Evolutionary conservation across 2,113 vertebrate species (phyloP), one percentile per base, ranked within the genome.

Genomic region (Rhombomys opimus): DNA sequence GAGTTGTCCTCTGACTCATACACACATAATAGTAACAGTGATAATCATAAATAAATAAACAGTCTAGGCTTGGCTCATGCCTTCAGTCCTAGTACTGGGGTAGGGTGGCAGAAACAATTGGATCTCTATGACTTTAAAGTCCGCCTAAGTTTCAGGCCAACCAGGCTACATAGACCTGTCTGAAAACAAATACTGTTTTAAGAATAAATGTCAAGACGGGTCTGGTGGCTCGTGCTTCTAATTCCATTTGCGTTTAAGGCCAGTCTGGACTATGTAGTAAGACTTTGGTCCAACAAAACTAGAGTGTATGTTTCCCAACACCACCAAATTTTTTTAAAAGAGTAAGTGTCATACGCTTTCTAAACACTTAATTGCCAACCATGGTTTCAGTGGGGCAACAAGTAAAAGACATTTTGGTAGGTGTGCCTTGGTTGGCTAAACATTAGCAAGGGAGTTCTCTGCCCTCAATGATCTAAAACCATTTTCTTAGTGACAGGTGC

Each of bases 371-470:
- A 46, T 17, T 50, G 7, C 59, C 32, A 78, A 23, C 72, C 23
- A 75, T n/a, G 65, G 32, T 88, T 57, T 70, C 70, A 72, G 41
- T 75, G 72, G 50, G 59, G 20, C 15, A 38, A 38, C 27, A 67
- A 67, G 25, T 89, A 91, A 86, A 89, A 89, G 61, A 30, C 72
- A 46, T 94, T 65, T 87, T 61, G 18, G 76, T 30, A 78, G 50
- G 50, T 52, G 76, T 3, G 18, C 50, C 30, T 78, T 32, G 50
- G 50, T 23, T 91, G 38, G 54, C 9, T 77, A 73, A 68, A 91
- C 18, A 20, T 38, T 59, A 85, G 41, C 23, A 78, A 90, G 23
- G 70, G 17, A 76, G 35, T 27, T 67, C 88, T 89, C 65, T 84
- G 25, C 76, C 59, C n/a, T 14, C 20, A 17, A 9, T 94, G n/a